Evolutionary conservation across 2,797 vertebrate species (phyloP).

Genomic region (Apogon hyalosoma): DNA sequence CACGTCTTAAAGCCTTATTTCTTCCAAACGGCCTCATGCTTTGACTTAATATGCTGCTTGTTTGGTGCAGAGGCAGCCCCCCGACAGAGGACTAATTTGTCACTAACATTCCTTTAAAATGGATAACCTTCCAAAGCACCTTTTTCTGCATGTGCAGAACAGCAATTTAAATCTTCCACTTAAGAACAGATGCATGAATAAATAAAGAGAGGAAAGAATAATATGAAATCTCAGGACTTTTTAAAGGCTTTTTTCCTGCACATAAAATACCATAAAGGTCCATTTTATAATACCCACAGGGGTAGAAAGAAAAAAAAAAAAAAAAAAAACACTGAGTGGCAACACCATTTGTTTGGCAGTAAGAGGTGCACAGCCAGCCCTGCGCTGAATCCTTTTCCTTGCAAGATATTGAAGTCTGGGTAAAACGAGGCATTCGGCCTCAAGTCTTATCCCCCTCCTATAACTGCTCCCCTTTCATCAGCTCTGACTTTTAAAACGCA

Average conservation of each 20-base stretch:
- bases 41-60: slow-evolving; percentile 41
- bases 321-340: slow-evolving; percentile 76
- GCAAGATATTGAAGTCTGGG: slow-evolving; percentile 62
- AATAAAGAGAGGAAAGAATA: neutral
- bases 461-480: slow-evolving; percentile 64
- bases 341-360: slow-evolving; percentile 83
- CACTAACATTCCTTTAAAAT: slow-evolving; percentile 5
- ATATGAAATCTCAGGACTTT: neutral
- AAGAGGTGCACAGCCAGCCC: slow-evolving; percentile 57
- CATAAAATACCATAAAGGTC: slow-evolving; percentile 1
- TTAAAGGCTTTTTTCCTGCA: neutral
- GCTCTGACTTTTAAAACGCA: slow-evolving; percentile 54
- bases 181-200: neutral
- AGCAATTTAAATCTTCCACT: too few relatives aligned
- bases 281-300: slow-evolving; percentile 44
- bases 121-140: neutral
- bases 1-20: slow-evolving; percentile 79
- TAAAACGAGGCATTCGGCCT: slow-evolving; percentile 55
- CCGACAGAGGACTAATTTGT: slow-evolving; percentile 33
- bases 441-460: slow-evolving; percentile 28
- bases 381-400: slow-evolving; percentile 49
- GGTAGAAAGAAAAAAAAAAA: slow-evolving; percentile 32
- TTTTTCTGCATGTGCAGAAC: neutral
- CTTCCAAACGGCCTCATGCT: slow-evolving; percentile 67
- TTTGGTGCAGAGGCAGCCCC: slow-evolving; percentile 27